phyloP scores from a whole-genome alignment of 2,797 vertebrate genomes.

The Enteromius paludinosus region DNA sequence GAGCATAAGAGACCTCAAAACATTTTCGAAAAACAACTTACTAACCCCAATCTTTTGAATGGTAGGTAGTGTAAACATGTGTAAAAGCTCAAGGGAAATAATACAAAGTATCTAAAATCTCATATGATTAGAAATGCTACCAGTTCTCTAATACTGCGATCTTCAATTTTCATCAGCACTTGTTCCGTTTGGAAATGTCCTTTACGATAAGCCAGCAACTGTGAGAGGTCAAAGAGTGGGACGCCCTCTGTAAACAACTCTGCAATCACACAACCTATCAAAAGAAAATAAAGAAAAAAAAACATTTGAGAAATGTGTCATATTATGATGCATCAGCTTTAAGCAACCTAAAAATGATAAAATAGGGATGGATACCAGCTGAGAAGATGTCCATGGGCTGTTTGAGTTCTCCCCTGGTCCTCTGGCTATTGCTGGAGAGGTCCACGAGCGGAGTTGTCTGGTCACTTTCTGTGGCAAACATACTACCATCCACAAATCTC shows the following conservation, averaged over 20 bases:
- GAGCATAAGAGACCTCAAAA: not conserved
- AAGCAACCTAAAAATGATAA: not conserved
- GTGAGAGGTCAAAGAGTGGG: slow-evolving; percentile 94
- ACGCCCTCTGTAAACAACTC: slow-evolving; percentile 97
- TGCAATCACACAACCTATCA: slow-evolving; percentile 93
- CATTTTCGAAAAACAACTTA: not conserved
- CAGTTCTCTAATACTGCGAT: slow-evolving; percentile 89
- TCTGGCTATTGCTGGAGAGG: slow-evolving; percentile 90
- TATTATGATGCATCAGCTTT: not conserved
- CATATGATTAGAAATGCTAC: slow-evolving; percentile 67
- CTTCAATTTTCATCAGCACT: slow-evolving; percentile 94
- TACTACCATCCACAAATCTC: slow-evolving; percentile 94
- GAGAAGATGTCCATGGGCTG: slow-evolving; percentile 98
- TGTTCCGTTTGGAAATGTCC: slow-evolving; percentile 93
- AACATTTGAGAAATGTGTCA: not conserved
- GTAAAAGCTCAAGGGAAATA: not conserved
- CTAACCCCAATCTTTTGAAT: not conserved
- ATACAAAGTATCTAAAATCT: not conserved
- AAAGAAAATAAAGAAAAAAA: slow-evolving; percentile 46
- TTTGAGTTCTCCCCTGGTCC: slow-evolving; percentile 90
- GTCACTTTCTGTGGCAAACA: slow-evolving; percentile 91
- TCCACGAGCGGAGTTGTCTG: slow-evolving; percentile 94
- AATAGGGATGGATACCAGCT: slow-evolving; percentile 81
- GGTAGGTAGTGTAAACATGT: not conserved
- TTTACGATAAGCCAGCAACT: slow-evolving; percentile 95